Base-by-base conservation (phyloP, 2,888 invertebrate species). In the Caenorhabditis drosophilae region DNA sequence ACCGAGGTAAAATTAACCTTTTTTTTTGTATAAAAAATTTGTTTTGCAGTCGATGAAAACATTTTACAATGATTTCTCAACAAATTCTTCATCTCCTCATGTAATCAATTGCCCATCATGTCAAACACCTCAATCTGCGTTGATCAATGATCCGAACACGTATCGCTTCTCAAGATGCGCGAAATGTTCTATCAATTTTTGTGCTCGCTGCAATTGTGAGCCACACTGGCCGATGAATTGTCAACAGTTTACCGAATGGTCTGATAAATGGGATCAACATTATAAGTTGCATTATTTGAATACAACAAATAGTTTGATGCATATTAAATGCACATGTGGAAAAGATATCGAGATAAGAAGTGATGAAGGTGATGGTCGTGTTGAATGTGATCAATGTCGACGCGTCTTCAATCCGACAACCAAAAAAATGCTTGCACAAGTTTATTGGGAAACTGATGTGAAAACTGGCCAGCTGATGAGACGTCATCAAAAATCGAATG, bases 191-290 rank as follows among this genome's bases (percentile, higher is more conserved):
- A 62, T 67, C 44, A 62, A 67, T 38, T 76, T 71, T 70, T 77
- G 77, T 40, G 44, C 59, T n/a, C 55, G 49, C 22, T 77, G 77
- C 51, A 51, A 56, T 25, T 26, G 38, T 20, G 72, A 66, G 35
- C 77, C 77, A 11, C 77, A 77, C 53, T 77, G 71, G 71, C 77
- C 77, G 26, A 51, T 77, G 69, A 67, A 36, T 48, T 77, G 77
- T 44, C 45, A 53, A 1, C 50, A 70, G 22, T 62, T 51, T 44
- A 50, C 53, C 4, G 38, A 52, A 27, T 77, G 77, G 77, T 53
- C 52, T 18, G 48, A 56, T 34, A 75, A 75, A 42, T 70, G 67
- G 67, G 58, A 59, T 38, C 53, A 62, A 34, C 72, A 75, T 50
- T 70, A 50, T 52, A 45, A 58, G n/a, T 46, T 59, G 12, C 64